Evolutionary conservation across 2,888 invertebrate genomes (phyloP), one percentile per base, ranked within the genome.

Genomic region (Ischnus inquisitorius): DNA sequence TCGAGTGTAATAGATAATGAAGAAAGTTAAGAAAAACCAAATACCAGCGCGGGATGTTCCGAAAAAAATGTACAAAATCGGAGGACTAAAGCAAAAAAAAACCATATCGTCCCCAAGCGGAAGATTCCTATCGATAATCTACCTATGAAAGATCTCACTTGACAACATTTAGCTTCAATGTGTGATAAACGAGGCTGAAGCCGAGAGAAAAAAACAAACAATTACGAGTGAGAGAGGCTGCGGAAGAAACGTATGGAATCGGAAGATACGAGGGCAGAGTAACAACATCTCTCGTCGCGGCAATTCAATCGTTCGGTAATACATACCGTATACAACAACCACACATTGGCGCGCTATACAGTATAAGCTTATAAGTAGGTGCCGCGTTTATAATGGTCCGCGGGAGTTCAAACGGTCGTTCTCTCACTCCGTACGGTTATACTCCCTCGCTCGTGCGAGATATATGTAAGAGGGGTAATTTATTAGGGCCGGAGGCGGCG

Each of bases 401-500:
- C 85, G 85, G 88, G 88, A 89, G 90, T 90, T 90, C 84, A 89
- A 90, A 89, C 88, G 88, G 86, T 87, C 87, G 87, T 82, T 84
- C 79, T 48, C 67, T 72, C 43, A 41, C 46, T 60, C 34, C 60
- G 60, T 60, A 60, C 60, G 28, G 28, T 60, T n/a, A 60, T 25
- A 60, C 39, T 78, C 68, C 65, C 65, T 74, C 68, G 57, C 65
- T 65, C 10, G 62, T 46, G 79, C 71, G 69, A 74, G 77, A 88
- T 88, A 89, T 86, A 89, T 87, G 83, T 87, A 89, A 90, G 89
- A 90, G 89, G 90, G 88, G 88, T 91, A 90, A 91, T 91, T 91
- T 91, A 91, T 91, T 91, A 89, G 90, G 87, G 90, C 90, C 90
- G 86, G 86, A 90, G 91, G 91, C 90, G 85, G 84, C 88, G 85